Evolutionary conservation across 2,888 invertebrate species (phyloP), one percentile per base, ranked within the genome.

Genomic region (Aspidapion aeneum): DNA sequence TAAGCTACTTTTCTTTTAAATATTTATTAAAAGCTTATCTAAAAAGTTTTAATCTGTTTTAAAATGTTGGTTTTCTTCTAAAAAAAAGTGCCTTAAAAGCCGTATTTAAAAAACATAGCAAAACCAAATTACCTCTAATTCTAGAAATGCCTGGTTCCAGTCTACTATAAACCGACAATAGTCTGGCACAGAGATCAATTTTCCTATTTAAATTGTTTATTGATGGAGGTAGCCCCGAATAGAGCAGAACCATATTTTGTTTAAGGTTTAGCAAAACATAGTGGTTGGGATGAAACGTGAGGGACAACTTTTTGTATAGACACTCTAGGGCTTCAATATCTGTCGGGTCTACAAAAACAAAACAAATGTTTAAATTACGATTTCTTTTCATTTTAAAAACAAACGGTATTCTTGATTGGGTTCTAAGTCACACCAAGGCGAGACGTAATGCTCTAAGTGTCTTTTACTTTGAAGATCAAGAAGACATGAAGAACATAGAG

Each of bases 101-200:
- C n/a, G n/a, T n/a, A n/a, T n/a, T n/a, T n/a, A n/a, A n/a, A n/a
- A n/a, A n/a, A n/a, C n/a, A n/a, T n/a, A n/a, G n/a, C n/a, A n/a
- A n/a, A n/a, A n/a, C n/a, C n/a, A n/a, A n/a, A 12, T 61, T 60
- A 87, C 89, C 89, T 84, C 85, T 86, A 0, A 86, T 82, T 72
- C 90, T 82, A 3, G 89, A 88, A 71, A 90, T 85, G 60, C 89
- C 90, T 0, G 92, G 91, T 65, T 88, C 88, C 1, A 92, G 76
- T 22, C 83, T 83, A 65, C 87, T 85, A 0, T 91, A 75, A 0
- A 92, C 84, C 0, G 83, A 77, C 21, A 91, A 74, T 54, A 93
- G 76, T 69, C 90, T 87, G 57, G 82, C 79, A 69, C 91, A 91
- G 1, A 90, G 76, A 51, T 85, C 81, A 50, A 89, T 81, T 79